Conservation (phyloP, 2,113 vertebrate genomes). For the Thalassarche chlororhynchos region DNA sequence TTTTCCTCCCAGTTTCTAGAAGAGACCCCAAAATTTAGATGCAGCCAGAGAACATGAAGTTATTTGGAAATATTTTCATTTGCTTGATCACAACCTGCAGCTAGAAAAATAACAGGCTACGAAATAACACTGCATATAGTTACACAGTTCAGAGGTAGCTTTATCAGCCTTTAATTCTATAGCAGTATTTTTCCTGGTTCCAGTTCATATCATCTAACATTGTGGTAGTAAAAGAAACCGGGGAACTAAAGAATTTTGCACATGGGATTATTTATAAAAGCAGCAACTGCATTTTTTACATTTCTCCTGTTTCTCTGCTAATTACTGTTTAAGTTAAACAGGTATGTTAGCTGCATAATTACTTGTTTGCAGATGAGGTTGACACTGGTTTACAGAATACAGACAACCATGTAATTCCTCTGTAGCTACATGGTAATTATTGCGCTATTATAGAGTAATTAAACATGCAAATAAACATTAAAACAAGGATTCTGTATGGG, state of each 20-base stretch:
- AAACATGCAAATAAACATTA: conserved; percentile 58
- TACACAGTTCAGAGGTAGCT: background rate
- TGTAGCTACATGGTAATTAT: conserved; percentile 52
- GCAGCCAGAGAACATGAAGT: background rate
- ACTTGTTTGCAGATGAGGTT: conserved; percentile 59
- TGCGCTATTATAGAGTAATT: conserved; percentile 61
- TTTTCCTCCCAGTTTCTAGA: too few species aligned
- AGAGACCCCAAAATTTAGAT: background rate
- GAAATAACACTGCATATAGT: background rate
- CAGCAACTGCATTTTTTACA: background rate
- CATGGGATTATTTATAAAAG: background rate
- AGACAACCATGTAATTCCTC: conserved; percentile 22
- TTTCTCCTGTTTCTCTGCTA: background rate
- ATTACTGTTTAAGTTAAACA: conserved; percentile 45
- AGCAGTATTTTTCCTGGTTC: background rate
- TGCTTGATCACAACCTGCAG: background rate
- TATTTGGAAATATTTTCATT: background rate
- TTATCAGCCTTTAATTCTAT: background rate
- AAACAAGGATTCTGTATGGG: background rate
- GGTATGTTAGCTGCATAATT: conserved; percentile 34
- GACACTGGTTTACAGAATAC: background rate
- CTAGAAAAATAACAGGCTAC: background rate
- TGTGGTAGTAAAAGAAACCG: fast-evolving
- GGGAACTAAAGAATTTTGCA: background rate
- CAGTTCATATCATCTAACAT: fast-evolving